Evolutionary conservation across 2,113 vertebrate genomes (phyloP).

Genomic region (Plotosus lineatus): DNA sequence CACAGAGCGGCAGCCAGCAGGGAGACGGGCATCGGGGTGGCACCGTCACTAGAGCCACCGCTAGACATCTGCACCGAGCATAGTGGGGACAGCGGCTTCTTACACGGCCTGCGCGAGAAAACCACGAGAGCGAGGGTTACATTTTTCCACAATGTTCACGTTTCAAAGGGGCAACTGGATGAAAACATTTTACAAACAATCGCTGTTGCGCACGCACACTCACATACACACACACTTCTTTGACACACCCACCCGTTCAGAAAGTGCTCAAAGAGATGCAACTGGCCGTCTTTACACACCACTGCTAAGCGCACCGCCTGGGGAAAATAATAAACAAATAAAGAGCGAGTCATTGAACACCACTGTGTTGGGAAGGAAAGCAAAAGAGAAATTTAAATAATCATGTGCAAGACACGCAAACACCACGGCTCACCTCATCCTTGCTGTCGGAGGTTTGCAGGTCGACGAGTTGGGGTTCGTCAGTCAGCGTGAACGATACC

Average conservation of each 20-base stretch:
- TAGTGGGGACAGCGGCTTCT: conserved; percentile 88
- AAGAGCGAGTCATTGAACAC: conserved; percentile 92
- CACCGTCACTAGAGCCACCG: conserved; percentile 70
- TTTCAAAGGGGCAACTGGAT: neutral
- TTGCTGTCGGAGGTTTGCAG: conserved; percentile 84
- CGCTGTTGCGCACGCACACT: neutral
- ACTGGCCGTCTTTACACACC: conserved; percentile 90
- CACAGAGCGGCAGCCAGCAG: conserved; percentile 83
- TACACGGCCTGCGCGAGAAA: conserved; percentile 79
- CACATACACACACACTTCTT: too few relatives aligned
- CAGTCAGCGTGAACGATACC: conserved; percentile 91
- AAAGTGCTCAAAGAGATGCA: conserved; percentile 97
- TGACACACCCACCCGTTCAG: conserved; percentile 88
- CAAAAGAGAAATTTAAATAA: too few relatives aligned
- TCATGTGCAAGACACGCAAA: too few relatives aligned
- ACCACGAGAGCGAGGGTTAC: neutral
- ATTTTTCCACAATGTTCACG: too few relatives aligned
- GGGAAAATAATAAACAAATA: too few relatives aligned
- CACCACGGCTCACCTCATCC: conserved; percentile 80
- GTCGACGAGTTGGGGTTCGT: conserved; percentile 87
- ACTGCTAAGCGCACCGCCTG: conserved; percentile 94
- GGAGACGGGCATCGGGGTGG: conserved; percentile 83
- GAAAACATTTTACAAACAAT: neutral
- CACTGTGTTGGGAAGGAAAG: conserved; percentile 72
- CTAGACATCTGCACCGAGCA: conserved; percentile 91